Percentiles rank a stretch among this genome's conserved stretches.
These are phyloP conservation scores for Lycaena phlaeas DNA, from an alignment of 2,888 invertebrate genomes.

Conservation along the genomic window DNA sequence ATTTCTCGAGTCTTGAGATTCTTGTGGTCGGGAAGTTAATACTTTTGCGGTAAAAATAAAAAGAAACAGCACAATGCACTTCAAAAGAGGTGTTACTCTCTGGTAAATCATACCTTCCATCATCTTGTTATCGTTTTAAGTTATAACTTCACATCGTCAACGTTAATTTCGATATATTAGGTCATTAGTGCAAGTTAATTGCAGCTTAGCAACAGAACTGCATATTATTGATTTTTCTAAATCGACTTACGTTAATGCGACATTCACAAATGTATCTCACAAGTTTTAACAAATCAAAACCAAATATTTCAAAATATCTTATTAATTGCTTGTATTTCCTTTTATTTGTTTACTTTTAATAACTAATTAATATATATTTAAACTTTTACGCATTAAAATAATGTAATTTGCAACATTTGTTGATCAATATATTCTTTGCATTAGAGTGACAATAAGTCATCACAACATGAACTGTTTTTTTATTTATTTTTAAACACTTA, in stretches of 20 bases:
- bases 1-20: conserved; percentile 44
- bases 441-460: not conserved
- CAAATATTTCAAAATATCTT: too few relatives aligned
- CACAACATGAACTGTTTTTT: not conserved
- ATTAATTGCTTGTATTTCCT: too few relatives aligned
- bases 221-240: conserved; percentile 34
- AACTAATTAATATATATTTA: not conserved
- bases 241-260: conserved; percentile 18
- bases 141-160: conserved; percentile 16
- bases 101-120: conserved; percentile 55
- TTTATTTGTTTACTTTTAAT: not conserved
- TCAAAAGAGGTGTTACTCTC: conserved; percentile 55
- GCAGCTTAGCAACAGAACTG: conserved; percentile 43
- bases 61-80: conserved; percentile 56
- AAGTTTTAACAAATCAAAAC: not conserved
- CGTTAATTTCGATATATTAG: conserved; percentile 14
- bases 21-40: conserved; percentile 55
- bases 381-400: not conserved
- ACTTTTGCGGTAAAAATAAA: conserved; percentile 66
- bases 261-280: conserved; percentile 10
- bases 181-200: conserved; percentile 27
- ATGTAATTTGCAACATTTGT: not conserved
- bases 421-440: not conserved
- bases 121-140: conserved; percentile 20
- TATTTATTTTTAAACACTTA: not conserved